Conservation (phyloP, 2,113 vertebrate species). For the Brachionichthys hirsutus region DNA sequence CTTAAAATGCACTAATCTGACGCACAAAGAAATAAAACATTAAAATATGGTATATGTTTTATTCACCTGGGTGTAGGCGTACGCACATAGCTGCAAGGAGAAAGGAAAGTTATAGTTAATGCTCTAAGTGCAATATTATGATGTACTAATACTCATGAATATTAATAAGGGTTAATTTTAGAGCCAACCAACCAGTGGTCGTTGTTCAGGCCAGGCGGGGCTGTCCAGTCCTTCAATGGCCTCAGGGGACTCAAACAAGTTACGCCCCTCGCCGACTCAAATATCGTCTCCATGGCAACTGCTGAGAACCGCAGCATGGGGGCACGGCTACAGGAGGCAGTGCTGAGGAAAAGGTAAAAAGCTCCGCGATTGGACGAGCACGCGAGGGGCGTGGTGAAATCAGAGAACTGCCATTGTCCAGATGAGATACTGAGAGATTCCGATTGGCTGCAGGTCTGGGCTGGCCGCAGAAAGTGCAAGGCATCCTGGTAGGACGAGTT, state of each 20-base stretch:
- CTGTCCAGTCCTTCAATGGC: constrained; percentile 57
- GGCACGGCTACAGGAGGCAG: constrained; percentile 1
- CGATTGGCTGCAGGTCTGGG: constrained; percentile 19
- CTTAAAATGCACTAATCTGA: no score
- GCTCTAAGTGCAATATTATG: no score
- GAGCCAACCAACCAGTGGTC: constrained; percentile 56
- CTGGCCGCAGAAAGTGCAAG: constrained; percentile 18
- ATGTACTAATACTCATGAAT: background rate
- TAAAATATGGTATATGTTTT: no score
- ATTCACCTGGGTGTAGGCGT: no score
- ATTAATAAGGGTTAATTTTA: background rate
- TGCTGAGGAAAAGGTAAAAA: background rate
- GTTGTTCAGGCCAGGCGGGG: constrained; percentile 44
- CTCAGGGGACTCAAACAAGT: constrained; percentile 4
- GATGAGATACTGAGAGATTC: background rate
- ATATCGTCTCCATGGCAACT: constrained; percentile 22
- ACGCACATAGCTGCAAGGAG: no score
- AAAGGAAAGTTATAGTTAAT: no score
- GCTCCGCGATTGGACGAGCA: constrained; percentile 5
- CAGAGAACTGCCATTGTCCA: constrained; percentile 46
- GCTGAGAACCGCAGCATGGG: constrained; percentile 35
- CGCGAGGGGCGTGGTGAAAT: background rate
- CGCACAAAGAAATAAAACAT: no score
- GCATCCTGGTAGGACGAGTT: constrained; percentile 26
- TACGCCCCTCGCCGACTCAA: constrained; percentile 1